Conservation (phyloP, 2,888 invertebrate species). For the Sinodicranocentrus sp. region DNA sequence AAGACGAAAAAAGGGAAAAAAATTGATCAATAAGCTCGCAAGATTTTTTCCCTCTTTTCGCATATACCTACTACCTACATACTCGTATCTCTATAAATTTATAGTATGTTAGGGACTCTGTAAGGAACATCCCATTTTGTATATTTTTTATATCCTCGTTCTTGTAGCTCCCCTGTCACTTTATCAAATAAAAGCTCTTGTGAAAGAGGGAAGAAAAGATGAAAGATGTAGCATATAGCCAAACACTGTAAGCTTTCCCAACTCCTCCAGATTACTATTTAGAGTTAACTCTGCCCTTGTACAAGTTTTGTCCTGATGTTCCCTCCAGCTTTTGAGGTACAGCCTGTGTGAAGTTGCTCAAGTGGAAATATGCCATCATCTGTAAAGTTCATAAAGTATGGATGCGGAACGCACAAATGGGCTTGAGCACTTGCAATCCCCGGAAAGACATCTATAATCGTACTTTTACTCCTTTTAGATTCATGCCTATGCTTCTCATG, state of each 20-base stretch:
- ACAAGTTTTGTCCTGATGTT: too few relatives aligned
- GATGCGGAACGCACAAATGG: conserved; percentile 39
- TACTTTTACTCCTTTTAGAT: too few relatives aligned
- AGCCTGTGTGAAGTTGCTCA: too few relatives aligned
- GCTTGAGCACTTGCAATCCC: conserved; percentile 16
- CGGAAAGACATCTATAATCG: too few relatives aligned
- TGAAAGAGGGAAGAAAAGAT: not conserved
- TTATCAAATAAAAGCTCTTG: conserved; percentile 19
- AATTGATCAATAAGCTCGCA: conserved; percentile 21
- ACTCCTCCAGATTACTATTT: too few relatives aligned
- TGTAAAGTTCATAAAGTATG: conserved; percentile 38
- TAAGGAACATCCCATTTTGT: conserved; percentile 15
- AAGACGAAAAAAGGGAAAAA: not conserved
- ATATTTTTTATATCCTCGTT: not conserved
- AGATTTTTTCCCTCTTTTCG: conserved; percentile 11
- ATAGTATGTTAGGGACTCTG: not conserved
- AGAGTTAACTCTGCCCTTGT: too few relatives aligned
- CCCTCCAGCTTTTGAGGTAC: too few relatives aligned
- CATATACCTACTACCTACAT: not conserved
- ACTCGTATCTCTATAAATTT: not conserved
- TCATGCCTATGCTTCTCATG: too few relatives aligned
- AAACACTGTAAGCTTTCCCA: not conserved
- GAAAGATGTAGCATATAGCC: conserved; percentile 3
- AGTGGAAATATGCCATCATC: conserved; percentile 46
- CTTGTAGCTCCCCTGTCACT: conserved; percentile 21